Conservation (phyloP, 1,140 invertebrate species). For the Leptinotarsa texana region DNA sequence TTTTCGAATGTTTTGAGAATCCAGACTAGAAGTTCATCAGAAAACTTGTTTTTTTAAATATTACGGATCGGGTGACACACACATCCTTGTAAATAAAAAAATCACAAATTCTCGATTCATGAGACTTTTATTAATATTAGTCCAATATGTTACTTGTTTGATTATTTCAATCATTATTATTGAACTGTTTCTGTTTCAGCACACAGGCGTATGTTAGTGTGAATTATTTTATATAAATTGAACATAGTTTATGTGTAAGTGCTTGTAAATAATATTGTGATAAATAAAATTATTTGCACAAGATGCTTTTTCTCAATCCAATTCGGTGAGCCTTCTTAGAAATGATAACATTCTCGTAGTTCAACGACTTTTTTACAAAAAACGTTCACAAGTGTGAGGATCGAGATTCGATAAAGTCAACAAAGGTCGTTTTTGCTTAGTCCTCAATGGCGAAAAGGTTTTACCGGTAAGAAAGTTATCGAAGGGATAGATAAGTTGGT, state of each 20-base stretch:
- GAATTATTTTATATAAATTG: slow-evolving; percentile 46
- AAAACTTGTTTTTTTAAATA: not conserved
- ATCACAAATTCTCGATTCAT: slow-evolving; percentile 7
- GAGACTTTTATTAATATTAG: slow-evolving; percentile 30
- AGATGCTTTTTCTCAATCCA: not conserved
- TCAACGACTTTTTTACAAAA: too few relatives aligned
- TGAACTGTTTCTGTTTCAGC: slow-evolving; percentile 30
- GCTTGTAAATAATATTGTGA: slow-evolving; percentile 55
- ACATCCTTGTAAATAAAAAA: slow-evolving; percentile 28
- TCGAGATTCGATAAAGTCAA: too few relatives aligned
- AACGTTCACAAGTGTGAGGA: too few relatives aligned
- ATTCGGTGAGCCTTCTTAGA: too few relatives aligned
- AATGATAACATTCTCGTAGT: too few relatives aligned
- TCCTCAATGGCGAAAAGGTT: too few relatives aligned
- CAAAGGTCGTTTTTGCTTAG: too few relatives aligned
- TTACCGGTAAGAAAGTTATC: too few relatives aligned
- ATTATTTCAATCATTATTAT: slow-evolving; percentile 31
- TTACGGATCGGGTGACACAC: not conserved
- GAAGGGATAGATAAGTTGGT: too few relatives aligned
- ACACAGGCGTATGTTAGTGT: slow-evolving; percentile 33
- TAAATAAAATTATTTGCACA: slow-evolving; percentile 54
- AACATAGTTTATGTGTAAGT: slow-evolving; percentile 51
- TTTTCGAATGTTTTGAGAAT: too few relatives aligned
- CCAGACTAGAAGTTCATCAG: not conserved
- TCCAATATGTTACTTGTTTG: slow-evolving; percentile 34